phyloP scores from a whole-genome alignment of 2,888 invertebrate genomes.

The Macrosiphum euphorbiae region DNA sequence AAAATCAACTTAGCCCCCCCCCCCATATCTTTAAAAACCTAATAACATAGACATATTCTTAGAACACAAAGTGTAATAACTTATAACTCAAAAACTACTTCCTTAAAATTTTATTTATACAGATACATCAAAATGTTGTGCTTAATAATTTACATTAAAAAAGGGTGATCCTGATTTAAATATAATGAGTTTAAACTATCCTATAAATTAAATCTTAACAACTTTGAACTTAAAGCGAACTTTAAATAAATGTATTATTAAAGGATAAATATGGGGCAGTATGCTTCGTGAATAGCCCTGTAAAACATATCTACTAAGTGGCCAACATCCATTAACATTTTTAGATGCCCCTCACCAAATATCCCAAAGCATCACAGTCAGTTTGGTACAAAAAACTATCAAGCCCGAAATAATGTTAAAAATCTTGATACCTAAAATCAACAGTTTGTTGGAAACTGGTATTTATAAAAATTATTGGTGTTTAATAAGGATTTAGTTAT shows the following conservation, averaged over 20 bases:
- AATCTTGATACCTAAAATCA: neutral
- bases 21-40: neutral
- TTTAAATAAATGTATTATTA: neutral
- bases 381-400: neutral
- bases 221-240: neutral
- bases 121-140: neutral
- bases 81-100: too few species aligned
- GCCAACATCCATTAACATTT: neutral
- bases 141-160: neutral
- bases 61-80: neutral
- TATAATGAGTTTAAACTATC: neutral
- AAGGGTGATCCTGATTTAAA: neutral
- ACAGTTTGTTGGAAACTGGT: neutral
- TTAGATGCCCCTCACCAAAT: neutral
- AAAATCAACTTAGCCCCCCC: neutral
- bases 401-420: neutral
- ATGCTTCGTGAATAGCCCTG: neutral
- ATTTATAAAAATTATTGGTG: neutral
- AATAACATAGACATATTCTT: neutral
- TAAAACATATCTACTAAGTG: neutral
- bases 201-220: neutral
- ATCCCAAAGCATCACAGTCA: neutral
- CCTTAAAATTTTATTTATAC: neutral
- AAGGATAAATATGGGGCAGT: neutral
- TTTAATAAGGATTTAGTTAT: neutral